Percentiles rank a stretch among this genome's conserved stretches.
Conservation (phyloP, 2,888 invertebrate species). For the Pogonocherus hispidulus region DNA sequence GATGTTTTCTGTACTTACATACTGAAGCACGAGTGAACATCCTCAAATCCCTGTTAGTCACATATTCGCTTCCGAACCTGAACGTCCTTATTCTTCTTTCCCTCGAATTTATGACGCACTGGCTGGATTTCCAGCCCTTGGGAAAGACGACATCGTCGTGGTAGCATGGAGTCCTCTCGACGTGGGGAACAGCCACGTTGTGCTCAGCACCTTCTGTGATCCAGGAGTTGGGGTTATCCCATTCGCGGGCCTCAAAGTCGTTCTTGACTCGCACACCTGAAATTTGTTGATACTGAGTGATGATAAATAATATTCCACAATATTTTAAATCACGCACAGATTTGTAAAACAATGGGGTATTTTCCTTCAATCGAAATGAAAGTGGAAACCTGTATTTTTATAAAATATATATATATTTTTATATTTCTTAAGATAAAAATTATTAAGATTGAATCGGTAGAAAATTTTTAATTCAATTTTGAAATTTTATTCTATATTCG, state of each 20-base stretch:
- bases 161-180: conserved; percentile 70
- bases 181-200: conserved; percentile 70
- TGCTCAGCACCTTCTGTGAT: conserved; percentile 62
- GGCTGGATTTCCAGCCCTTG: conserved; percentile 21
- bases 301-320: too few relatives aligned
- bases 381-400: too few relatives aligned
- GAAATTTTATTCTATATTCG: too few relatives aligned
- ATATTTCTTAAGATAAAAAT: too few relatives aligned
- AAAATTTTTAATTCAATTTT: too few relatives aligned
- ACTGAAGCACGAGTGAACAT: neutral
- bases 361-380: too few relatives aligned
- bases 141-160: conserved; percentile 69
- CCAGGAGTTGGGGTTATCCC: conserved; percentile 70
- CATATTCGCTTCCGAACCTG: conserved; percentile 35
- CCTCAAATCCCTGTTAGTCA: conserved; percentile 25
- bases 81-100: conserved; percentile 33
- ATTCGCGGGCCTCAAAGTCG: conserved; percentile 15
- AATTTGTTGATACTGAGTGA: too few relatives aligned
- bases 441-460: too few relatives aligned
- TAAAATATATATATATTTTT: too few relatives aligned
- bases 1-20: too few relatives aligned
- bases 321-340: too few relatives aligned
- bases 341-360: too few relatives aligned
- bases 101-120: conserved; percentile 6
- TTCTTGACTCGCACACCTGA: neutral